A percentile compares a stretch with the other conserved stretches of the same genome.
Evolutionary conservation across 2,113 vertebrate genomes (phyloP).

Genomic region (Leiothrix lutea): DNA sequence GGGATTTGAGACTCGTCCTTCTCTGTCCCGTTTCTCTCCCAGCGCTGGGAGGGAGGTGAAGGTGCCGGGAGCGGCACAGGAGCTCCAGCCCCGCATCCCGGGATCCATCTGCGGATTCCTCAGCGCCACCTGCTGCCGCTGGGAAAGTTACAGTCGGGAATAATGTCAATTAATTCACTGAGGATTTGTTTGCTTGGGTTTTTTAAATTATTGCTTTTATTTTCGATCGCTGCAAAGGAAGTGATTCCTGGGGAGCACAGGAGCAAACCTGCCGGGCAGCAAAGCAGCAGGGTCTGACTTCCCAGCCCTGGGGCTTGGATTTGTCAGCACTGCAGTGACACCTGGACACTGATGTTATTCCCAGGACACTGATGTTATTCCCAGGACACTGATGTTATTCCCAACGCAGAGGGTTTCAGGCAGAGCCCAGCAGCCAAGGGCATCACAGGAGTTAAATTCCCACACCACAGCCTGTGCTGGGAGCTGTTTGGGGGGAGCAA

Average conservation of each 20-base stretch:
- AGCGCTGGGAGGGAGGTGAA: fast-evolving
- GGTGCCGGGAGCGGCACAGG: fast-evolving
- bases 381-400: fast-evolving
- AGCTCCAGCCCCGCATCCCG: neutral
- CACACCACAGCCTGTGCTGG: fast-evolving
- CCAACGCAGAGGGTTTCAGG: fast-evolving
- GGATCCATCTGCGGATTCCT: neutral
- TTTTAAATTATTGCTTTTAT: neutral
- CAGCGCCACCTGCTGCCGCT: neutral
- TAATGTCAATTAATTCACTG: fast-evolving
- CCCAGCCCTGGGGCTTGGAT: neutral
- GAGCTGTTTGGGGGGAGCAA: neutral
- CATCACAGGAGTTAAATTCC: fast-evolving
- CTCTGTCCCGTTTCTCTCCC: too few species aligned
- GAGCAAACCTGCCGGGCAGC: neutral
- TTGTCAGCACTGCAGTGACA: fast-evolving
- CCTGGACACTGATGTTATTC: fast-evolving
- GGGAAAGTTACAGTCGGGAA: neutral
- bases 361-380: fast-evolving
- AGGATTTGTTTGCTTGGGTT: neutral
- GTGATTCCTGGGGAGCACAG: fast-evolving
- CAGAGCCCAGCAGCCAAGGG: neutral
- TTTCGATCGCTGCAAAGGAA: neutral
- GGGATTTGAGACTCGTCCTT: neutral
- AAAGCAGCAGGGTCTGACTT: neutral